A percentile compares a stretch with the other conserved stretches of the same genome.
Conservation (phyloP, 2,888 invertebrate species). For the Brachynemurus nebulosus region DNA sequence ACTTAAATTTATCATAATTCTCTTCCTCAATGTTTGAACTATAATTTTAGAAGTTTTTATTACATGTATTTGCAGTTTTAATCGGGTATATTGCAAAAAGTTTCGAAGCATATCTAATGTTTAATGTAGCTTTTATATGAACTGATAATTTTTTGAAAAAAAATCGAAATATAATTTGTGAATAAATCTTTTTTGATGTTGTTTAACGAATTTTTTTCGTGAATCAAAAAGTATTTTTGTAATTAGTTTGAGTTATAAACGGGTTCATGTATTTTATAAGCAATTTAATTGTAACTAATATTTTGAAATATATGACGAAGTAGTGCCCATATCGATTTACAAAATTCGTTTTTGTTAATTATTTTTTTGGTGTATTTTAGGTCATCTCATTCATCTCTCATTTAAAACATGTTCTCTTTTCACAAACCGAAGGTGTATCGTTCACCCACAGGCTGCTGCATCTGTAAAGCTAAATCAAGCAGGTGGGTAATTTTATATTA, state of each 20-base stretch:
- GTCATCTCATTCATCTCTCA: neutral
- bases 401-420: constrained; percentile 59
- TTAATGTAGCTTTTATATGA: constrained; percentile 1
- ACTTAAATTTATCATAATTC: neutral
- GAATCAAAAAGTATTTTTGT: no score
- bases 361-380: neutral
- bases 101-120: neutral
- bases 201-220: no score
- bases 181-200: no score
- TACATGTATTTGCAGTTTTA: neutral
- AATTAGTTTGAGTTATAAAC: no score
- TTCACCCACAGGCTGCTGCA: constrained; percentile 70
- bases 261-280: no score
- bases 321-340: no score
- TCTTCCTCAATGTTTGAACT: neutral
- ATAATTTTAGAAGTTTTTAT: neutral
- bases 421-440: constrained; percentile 77
- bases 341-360: no score
- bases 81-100: neutral
- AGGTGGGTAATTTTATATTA: constrained; percentile 40
- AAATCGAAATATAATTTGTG: no score
- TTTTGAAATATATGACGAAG: no score
- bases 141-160: no score
- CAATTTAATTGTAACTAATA: no score
- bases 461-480: constrained; percentile 76